These are phyloP conservation scores for Molanna angustata DNA, from an alignment of 2,888 invertebrate species.

Conservation along the genomic window DNA sequence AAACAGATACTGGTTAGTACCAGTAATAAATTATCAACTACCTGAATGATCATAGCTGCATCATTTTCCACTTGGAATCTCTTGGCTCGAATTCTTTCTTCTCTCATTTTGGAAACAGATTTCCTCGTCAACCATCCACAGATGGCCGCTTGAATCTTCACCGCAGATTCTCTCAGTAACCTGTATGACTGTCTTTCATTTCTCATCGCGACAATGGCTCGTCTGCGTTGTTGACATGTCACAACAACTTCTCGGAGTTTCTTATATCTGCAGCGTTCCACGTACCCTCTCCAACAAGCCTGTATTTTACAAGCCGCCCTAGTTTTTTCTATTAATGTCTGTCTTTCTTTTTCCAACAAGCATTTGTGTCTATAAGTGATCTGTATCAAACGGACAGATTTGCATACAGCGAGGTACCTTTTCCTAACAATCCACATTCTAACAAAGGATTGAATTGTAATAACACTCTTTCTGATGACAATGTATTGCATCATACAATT, in stretches of 20 bases:
- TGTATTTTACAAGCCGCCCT: constrained; percentile 17
- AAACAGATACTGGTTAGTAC: no score
- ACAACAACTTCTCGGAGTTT: constrained; percentile 30
- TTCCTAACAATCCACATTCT: constrained; percentile 40
- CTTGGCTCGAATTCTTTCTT: background rate
- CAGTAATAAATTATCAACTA: no score
- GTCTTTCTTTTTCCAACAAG: constrained; percentile 29
- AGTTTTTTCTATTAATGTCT: constrained; percentile 9
- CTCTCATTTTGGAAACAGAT: background rate
- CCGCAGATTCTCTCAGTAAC: constrained; percentile 26
- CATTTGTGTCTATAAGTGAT: constrained; percentile 43
- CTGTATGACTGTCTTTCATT: constrained; percentile 10
- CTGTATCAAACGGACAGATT: constrained; percentile 43
- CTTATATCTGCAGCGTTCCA: constrained; percentile 28
- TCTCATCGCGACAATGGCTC: constrained; percentile 15
- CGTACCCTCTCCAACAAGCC: constrained; percentile 12
- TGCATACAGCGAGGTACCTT: constrained; percentile 39
- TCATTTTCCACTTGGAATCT: constrained; percentile 37
- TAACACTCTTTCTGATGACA: constrained; percentile 36
- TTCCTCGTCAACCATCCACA: background rate
- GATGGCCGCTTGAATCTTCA: constrained; percentile 31
- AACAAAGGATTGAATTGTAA: constrained; percentile 39
- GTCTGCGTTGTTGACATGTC: constrained; percentile 23
- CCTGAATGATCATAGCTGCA: constrained; percentile 65
- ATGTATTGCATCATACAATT: constrained; percentile 37